These are phyloP conservation scores for Syngnathoides biaculeatus DNA, from an alignment of 2,113 vertebrate genomes.

Conservation along the genomic window DNA sequence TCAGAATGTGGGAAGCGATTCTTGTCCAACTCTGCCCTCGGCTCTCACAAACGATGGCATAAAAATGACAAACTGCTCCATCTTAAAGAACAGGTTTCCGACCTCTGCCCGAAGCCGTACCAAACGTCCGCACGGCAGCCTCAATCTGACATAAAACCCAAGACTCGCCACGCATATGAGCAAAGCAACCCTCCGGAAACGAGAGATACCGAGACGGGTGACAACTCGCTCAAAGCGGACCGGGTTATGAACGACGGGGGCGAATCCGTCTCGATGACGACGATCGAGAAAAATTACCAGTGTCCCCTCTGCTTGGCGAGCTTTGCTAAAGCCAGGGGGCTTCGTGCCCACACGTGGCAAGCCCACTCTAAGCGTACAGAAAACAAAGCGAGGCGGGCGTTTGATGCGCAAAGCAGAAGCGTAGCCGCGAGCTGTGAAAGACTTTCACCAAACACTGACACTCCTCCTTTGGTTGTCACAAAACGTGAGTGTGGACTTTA, in stretches of 20 bases:
- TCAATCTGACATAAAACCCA: background rate
- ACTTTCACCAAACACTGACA: background rate
- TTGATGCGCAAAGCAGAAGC: background rate
- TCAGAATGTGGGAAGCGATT: slow-evolving; percentile 71
- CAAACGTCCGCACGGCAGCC: slow-evolving; percentile 33
- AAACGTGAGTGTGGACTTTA: slow-evolving; percentile 40
- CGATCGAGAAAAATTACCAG: slow-evolving; percentile 39
- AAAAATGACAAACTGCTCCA: slow-evolving; percentile 51
- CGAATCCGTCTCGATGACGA: background rate
- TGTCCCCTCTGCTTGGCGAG: slow-evolving; percentile 65
- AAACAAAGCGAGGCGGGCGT: slow-evolving; percentile 1
- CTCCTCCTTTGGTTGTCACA: slow-evolving; percentile 17
- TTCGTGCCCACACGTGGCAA: slow-evolving; percentile 73
- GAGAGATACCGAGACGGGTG: slow-evolving; percentile 7
- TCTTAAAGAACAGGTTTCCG: slow-evolving; percentile 63
- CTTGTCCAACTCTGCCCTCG: slow-evolving; percentile 68
- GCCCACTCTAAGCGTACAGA: slow-evolving; percentile 50
- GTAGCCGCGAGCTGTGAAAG: background rate
- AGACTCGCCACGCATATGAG: slow-evolving; percentile 37
- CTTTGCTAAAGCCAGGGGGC: slow-evolving; percentile 64
- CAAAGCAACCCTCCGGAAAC: slow-evolving; percentile 26
- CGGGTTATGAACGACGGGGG: background rate
- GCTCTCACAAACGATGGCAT: slow-evolving; percentile 74
- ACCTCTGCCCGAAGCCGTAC: slow-evolving; percentile 64
- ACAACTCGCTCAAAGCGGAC: background rate